Conservation (phyloP, 2,888 invertebrate genomes). For the Calameuta pallipes region DNA sequence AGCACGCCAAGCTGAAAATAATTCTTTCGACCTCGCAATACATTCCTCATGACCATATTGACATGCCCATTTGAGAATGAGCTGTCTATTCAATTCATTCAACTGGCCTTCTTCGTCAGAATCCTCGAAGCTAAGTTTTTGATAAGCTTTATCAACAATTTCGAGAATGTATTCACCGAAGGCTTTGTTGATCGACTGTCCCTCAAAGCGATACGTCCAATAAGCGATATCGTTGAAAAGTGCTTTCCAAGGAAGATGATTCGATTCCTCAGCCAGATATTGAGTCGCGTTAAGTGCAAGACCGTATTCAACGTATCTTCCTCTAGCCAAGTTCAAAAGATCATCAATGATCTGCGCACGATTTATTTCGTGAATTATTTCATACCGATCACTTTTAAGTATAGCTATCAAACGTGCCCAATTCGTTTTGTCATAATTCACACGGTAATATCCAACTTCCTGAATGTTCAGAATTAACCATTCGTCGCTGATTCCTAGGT, state of each 20-base stretch:
- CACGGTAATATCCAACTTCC: slow-evolving; percentile 75
- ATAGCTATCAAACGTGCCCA: slow-evolving; percentile 70
- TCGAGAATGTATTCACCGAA: slow-evolving; percentile 36
- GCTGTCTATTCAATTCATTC: slow-evolving; percentile 72
- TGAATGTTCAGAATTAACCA: slow-evolving; percentile 82
- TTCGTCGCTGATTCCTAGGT: slow-evolving; percentile 65
- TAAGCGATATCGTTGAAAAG: slow-evolving; percentile 49
- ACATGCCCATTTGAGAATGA: slow-evolving; percentile 76
- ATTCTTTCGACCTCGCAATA: slow-evolving; percentile 64
- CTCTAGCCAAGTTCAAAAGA: slow-evolving; percentile 58
- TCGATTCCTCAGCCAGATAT: slow-evolving; percentile 67
- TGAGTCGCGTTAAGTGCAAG: slow-evolving; percentile 70
- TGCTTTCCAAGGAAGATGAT: slow-evolving; percentile 68
- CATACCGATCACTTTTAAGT: slow-evolving; percentile 62
- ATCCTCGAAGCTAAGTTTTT: slow-evolving; percentile 69
- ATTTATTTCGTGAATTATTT: slow-evolving; percentile 66
- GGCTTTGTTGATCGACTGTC: slow-evolving; percentile 49
- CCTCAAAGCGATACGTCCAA: slow-evolving; percentile 38
- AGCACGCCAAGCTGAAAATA: slow-evolving; percentile 55
- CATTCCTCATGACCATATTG: slow-evolving; percentile 73
- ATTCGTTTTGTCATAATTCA: slow-evolving; percentile 70
- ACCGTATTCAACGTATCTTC: slow-evolving; percentile 74
- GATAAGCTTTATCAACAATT: slow-evolving; percentile 68
- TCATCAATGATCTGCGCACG: slow-evolving; percentile 72
- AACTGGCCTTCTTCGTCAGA: slow-evolving; percentile 67